phyloP scores from a whole-genome alignment of 2,113 vertebrate species.

The Eulacestoma nigropectus region DNA sequence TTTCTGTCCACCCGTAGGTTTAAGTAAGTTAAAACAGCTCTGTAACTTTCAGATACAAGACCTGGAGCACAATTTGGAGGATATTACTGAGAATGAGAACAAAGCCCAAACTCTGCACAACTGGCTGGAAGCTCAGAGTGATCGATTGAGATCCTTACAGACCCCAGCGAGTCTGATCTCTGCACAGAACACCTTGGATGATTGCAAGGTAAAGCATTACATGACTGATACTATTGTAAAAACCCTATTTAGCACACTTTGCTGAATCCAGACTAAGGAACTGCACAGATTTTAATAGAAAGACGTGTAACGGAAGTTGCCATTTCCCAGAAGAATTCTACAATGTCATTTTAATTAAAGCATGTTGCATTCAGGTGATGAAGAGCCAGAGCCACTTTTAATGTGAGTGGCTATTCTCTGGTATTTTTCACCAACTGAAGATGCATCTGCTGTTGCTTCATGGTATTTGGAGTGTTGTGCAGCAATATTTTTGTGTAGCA shows the following conservation, averaged over 20 bases:
- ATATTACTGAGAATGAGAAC: conserved; percentile 71
- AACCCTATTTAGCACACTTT: not conserved
- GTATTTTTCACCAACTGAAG: not conserved
- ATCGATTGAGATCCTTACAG: conserved; percentile 69
- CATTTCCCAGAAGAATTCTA: not conserved
- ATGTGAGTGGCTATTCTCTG: not conserved
- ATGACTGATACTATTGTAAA: not conserved
- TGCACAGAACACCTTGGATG: conserved; percentile 65
- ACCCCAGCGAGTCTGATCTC: conserved; percentile 70
- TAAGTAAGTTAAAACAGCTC: not conserved
- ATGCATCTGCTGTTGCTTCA: not conserved
- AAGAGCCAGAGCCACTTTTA: not conserved
- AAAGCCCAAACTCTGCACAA: conserved; percentile 70
- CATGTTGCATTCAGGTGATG: not conserved
- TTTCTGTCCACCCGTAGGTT: not conserved
- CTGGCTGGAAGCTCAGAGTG: conserved; percentile 79
- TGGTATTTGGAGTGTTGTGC: not conserved
- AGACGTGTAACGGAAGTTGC: not conserved
- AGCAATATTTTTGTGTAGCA: not conserved
- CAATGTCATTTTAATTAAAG: not conserved
- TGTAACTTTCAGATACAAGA: conserved; percentile 73
- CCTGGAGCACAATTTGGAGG: conserved; percentile 75
- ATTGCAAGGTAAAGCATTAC: conserved; percentile 76
- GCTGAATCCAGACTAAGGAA: not conserved
- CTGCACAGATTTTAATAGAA: not conserved